Base-by-base conservation (phyloP, 1,140 invertebrate species). In the Bombus confusus region DNA sequence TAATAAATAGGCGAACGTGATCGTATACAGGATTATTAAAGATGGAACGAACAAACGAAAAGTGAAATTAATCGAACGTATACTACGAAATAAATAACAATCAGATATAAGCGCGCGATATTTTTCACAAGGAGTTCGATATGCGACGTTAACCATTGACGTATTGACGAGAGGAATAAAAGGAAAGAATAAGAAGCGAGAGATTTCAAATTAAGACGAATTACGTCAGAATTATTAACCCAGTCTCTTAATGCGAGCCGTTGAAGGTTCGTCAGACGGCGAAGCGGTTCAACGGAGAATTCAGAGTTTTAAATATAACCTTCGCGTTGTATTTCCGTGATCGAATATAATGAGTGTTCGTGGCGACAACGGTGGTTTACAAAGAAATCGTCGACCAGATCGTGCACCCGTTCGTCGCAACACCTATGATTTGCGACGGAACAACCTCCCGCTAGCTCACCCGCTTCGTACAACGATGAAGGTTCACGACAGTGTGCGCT, bases 371-470 rank as follows among this genome's bases (percentile, higher is more conserved):
- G 88, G 62, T 66, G 79, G 62, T 90, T 90, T 90, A 90, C 89
- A 87, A 90, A 90, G 89, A 90, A 90, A 90, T 90, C 89, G 88
- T 90, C 74, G 86, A 66, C 75, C 76, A 82, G 88, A 90, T 90
- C 89, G 88, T 83, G 88, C 75, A 34, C 86, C 80, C 72, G 86
- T 72, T 87, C 82, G 89, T 90, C 89, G 88, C 88, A 87, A 90
- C 89, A 90, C 89, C 88, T 90, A 88, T 90, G 89, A 90, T 90
- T 90, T 90, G 86, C 89, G 72, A 86, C 89, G 80, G 90, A 90
- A 90, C 86, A 86, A 87, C 88, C 79, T 57, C 59, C 73, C 47
- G 25, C 64, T 64, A 73, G 83, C 57, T 69, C 83, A 15, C 68
- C 72, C 66, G 80, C 59, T 66, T 76, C 72, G n/a, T 80, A 68